These are phyloP conservation scores for Hesperia comma DNA, from an alignment of 2,888 invertebrate species.

Conservation along the genomic window DNA sequence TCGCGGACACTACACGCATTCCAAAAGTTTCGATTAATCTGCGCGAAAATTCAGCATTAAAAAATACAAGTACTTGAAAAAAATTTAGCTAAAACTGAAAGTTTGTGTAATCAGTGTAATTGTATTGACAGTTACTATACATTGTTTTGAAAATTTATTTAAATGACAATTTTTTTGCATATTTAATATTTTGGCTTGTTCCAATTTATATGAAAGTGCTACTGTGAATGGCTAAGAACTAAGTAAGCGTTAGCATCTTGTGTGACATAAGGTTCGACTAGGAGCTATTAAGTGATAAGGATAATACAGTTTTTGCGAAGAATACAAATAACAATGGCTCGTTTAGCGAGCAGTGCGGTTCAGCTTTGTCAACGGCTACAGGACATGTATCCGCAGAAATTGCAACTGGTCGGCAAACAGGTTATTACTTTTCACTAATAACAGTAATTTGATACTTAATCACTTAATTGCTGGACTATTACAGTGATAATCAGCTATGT, in stretches of 20 bases:
- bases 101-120: not conserved
- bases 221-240: not conserved
- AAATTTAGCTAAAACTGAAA: not conserved
- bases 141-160: not conserved
- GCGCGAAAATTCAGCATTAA: constrained; percentile 11
- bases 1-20: constrained; percentile 13
- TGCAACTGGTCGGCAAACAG: constrained; percentile 62
- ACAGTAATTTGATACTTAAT: constrained; percentile 28
- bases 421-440: constrained; percentile 45
- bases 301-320: not conserved
- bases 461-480: constrained; percentile 11
- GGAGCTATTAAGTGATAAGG: not conserved
- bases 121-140: not conserved
- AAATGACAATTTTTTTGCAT: not conserved
- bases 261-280: not conserved
- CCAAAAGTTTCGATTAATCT: not conserved
- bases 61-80: not conserved
- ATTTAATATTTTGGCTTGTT: not conserved
- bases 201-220: not conserved
- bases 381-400: constrained; percentile 72
- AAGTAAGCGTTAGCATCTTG: too few relatives aligned
- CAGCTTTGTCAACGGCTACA: constrained; percentile 75
- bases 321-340: constrained; percentile 58
- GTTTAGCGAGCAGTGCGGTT: constrained; percentile 69
- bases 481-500: constrained; percentile 19